Conservation (phyloP, 1,140 invertebrate species). For the Bombus waltoni region DNA sequence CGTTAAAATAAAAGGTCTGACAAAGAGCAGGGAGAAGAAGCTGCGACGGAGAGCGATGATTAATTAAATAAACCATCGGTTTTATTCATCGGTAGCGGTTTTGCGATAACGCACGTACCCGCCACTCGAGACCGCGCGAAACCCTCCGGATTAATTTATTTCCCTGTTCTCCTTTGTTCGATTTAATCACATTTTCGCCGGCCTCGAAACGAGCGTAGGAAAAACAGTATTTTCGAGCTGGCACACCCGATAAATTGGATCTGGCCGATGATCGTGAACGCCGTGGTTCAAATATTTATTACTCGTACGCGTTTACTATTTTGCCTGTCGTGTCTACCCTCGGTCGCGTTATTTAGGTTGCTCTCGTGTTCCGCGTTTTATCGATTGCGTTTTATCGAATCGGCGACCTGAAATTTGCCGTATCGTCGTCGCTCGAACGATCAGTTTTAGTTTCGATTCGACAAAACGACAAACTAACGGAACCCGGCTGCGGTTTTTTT, state of each 20-base stretch:
- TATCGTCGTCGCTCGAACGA: not conserved
- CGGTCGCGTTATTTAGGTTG: constrained; percentile 11
- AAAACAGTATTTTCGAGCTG: constrained; percentile 28
- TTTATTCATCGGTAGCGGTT: constrained; percentile 28
- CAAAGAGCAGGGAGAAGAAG: not conserved
- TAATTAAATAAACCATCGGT: constrained; percentile 44
- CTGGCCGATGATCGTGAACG: constrained; percentile 23
- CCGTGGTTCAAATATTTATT: constrained; percentile 42
- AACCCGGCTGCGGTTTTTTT: not conserved
- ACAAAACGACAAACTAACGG: not conserved
- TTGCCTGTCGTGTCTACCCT: not conserved
- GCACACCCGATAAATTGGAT: constrained; percentile 31
- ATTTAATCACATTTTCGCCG: constrained; percentile 28
- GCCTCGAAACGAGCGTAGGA: not conserved
- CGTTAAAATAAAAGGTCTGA: not conserved
- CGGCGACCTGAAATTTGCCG: not conserved
- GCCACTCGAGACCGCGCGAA: not conserved
- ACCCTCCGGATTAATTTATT: constrained; percentile 30
- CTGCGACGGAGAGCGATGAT: no score
- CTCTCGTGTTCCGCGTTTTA: not conserved
- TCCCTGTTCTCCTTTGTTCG: constrained; percentile 23
- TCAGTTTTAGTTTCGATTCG: not conserved
- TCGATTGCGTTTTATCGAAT: constrained; percentile 12
- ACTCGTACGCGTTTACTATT: constrained; percentile 33
- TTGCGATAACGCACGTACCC: not conserved